Evolutionary conservation across 2,113 vertebrate genomes (phyloP).

Genomic region (Cephalopterus ornatus): DNA sequence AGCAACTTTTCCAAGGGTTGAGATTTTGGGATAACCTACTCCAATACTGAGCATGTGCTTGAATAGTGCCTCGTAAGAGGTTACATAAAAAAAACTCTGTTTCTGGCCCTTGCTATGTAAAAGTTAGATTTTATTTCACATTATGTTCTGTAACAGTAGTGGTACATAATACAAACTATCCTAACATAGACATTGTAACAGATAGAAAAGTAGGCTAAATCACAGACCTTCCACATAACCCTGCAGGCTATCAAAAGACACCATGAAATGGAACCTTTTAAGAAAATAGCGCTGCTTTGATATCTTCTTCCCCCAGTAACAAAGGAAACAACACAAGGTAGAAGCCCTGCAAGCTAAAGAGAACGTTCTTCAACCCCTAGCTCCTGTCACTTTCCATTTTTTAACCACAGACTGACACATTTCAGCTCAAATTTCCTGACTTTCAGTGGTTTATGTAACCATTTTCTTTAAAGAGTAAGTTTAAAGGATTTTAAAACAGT

Average conservation of each 20-base stretch:
- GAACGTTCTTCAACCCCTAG: slow-evolving; percentile 60
- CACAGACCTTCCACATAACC: slow-evolving; percentile 39
- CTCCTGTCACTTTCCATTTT: slow-evolving; percentile 74
- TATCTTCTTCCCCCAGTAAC: slow-evolving; percentile 53
- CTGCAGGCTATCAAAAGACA: slow-evolving; percentile 46
- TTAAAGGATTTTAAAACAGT: slow-evolving; percentile 63
- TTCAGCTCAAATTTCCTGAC: slow-evolving; percentile 78
- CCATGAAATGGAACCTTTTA: slow-evolving; percentile 55
- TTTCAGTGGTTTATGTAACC: slow-evolving; percentile 53
- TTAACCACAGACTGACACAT: slow-evolving; percentile 78
- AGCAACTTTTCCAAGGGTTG: background rate
- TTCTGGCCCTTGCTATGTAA: background rate
- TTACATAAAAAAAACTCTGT: background rate
- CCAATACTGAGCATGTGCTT: background rate
- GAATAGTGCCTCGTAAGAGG: background rate
- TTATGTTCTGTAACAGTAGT: background rate
- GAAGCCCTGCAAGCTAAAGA: slow-evolving; percentile 61
- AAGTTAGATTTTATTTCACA: slow-evolving; percentile 9
- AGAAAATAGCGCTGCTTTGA: slow-evolving; percentile 46
- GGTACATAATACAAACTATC: background rate
- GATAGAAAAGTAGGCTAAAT: slow-evolving; percentile 57
- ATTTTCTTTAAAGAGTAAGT: slow-evolving; percentile 60
- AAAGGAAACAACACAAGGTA: slow-evolving; percentile 71
- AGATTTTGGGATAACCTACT: background rate
- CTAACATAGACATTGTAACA: background rate